A percentile compares a stretch with the other conserved stretches of the same genome.
Conservation (phyloP, 2,113 vertebrate genomes). For the Etheostoma spectabile region DNA sequence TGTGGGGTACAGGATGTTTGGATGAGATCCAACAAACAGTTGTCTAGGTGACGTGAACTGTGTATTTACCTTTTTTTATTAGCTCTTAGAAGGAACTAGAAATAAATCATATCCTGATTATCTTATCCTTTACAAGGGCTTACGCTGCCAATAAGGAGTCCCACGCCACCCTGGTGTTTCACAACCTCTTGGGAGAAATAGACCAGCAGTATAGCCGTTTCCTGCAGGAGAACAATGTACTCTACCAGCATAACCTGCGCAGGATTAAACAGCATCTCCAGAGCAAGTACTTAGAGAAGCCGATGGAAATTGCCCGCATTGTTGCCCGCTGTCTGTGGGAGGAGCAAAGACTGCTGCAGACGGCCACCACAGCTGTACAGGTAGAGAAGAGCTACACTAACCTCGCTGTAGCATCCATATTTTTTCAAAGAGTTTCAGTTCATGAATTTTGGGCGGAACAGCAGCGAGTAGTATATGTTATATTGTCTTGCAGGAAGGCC, state of each 20-base stretch:
- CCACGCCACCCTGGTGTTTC: conserved; percentile 96
- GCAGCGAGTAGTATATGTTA: neutral
- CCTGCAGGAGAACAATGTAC: conserved; percentile 96
- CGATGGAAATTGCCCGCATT: conserved; percentile 97
- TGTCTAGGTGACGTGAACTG: neutral
- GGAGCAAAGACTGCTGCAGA: conserved; percentile 94
- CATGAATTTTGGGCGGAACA: neutral
- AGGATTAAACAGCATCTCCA: conserved; percentile 98
- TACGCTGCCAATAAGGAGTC: conserved; percentile 98
- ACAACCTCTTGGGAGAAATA: conserved; percentile 98
- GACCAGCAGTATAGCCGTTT: conserved; percentile 99
- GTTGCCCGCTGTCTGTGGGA: conserved; percentile 98
- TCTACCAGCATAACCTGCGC: conserved; percentile 98
- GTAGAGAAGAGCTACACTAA: conserved; percentile 69
- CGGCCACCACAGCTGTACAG: conserved; percentile 92
- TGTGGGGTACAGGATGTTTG: neutral
- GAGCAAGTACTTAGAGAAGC: conserved; percentile 98
- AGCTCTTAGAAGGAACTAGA: neutral
- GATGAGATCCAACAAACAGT: neutral
- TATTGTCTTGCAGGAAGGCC: conserved; percentile 88
- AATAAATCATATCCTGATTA: neutral
- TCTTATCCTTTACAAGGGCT: conserved; percentile 83
- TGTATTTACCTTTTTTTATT: neutral
- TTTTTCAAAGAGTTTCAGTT: neutral
- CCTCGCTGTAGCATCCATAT: neutral